Evolutionary conservation across 2,888 invertebrate species (phyloP), one percentile per base, ranked within the genome.

Genomic region (Synanthedon formicaeformis): DNA sequence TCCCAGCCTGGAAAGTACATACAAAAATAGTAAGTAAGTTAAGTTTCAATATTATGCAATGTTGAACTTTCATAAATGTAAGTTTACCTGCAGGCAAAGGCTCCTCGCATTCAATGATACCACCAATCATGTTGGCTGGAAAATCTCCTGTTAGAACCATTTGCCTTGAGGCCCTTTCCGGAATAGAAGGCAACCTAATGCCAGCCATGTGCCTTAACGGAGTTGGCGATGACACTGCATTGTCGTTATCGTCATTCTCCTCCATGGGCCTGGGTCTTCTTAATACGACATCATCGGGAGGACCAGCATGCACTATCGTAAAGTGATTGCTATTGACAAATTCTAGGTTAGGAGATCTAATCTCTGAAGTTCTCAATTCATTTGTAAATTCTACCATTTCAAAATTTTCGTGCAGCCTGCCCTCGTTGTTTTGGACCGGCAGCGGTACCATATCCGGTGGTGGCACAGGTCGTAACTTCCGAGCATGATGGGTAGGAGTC

Each of bases 401-500:
- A 49, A 86, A 84, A 60, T 81, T 83, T 54, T 85, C 82, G 10
- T 76, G 73, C 3, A 69, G 58, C 53, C 78, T 65, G 34, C 63
- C 59, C 48, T 80, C 78, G 40, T 67, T 40, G 62, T 87, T 80
- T 61, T 89, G 89, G 13, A 80, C 74, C 0, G 88, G 88, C 2
- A 88, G 86, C 0, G 89, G 89, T 55, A 90, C 89, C 40, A 91
- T 70, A 51, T 86, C 89, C 0, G 90, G 88, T 0, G 86, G 87
- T 1, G 90, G 90, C 59, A 91, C 79, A 13, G 90, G 90, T 57
- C 91, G 87, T 6, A 91, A 88, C 50, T 92, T 89, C 48, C 93
- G 88, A 1, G 94, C 93, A 68, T 94, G 95, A 75, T 96, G 96
- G 0, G 95, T 96, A 0, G 96, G 96, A 0, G 96, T 96, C 0